Conservation (phyloP, 2,888 invertebrate species). For the Alloscopus bannaensis region DNA sequence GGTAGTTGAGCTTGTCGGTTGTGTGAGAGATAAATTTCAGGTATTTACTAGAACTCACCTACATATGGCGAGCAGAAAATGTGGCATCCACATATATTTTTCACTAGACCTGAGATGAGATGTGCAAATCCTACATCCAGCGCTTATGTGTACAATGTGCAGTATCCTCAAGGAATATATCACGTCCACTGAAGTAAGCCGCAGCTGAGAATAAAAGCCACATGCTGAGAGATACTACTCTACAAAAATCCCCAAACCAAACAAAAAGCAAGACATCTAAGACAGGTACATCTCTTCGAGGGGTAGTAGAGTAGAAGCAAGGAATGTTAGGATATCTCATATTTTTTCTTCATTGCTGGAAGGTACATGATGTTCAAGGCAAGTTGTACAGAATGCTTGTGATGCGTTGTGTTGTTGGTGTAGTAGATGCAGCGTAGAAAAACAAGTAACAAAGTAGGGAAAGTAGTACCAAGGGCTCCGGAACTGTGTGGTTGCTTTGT, state of each 20-base stretch:
- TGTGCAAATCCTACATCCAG: constrained; percentile 13
- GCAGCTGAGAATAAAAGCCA: constrained; percentile 21
- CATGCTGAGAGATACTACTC: constrained; percentile 26
- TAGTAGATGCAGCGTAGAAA: background rate
- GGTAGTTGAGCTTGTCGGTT: too few relatives aligned
- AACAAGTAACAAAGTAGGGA: background rate
- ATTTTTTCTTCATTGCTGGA: background rate
- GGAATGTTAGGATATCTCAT: background rate
- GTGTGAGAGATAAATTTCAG: background rate
- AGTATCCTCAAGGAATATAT: too few relatives aligned
- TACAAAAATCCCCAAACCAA: background rate
- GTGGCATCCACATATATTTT: background rate
- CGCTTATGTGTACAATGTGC: too few relatives aligned
- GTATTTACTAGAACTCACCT: background rate
- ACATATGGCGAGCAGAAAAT: background rate
- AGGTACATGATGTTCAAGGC: too few relatives aligned
- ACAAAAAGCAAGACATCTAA: constrained; percentile 8
- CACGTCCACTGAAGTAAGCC: background rate
- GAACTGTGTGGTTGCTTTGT: background rate
- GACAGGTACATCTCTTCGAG: too few relatives aligned
- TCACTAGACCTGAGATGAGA: background rate
- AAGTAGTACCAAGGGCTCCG: constrained; percentile 16
- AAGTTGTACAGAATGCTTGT: background rate
- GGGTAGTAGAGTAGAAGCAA: background rate
- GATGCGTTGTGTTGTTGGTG: background rate